A percentile compares a stretch with the other conserved stretches of the same genome.
Evolutionary conservation across 1,140 invertebrate species (phyloP).

Genomic region (Sminthurinus signatus): DNA sequence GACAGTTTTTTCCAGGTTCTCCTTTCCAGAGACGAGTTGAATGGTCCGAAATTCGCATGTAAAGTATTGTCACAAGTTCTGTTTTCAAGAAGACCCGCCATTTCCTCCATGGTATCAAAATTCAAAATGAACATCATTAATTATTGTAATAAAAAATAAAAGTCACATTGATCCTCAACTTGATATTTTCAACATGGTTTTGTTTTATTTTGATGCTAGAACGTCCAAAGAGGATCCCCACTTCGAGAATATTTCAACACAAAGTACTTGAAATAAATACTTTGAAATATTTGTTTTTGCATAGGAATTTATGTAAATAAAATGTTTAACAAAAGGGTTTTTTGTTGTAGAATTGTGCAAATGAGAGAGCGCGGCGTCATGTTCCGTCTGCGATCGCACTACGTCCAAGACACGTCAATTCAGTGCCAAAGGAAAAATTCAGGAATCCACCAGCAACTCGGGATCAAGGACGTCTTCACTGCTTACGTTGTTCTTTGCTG

Average conservation of each 20-base stretch:
- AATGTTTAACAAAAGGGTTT: neutral
- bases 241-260: slow-evolving; percentile 29
- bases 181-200: too few species aligned
- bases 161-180: too few species aligned
- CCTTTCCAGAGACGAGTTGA: neutral
- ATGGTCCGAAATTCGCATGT: slow-evolving; percentile 15
- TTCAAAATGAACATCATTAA: too few species aligned
- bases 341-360: slow-evolving; percentile 20
- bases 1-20: slow-evolving; percentile 32
- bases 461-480: slow-evolving; percentile 24
- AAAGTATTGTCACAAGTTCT: slow-evolving; percentile 1
- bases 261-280: slow-evolving; percentile 9
- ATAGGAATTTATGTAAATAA: neutral
- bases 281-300: neutral
- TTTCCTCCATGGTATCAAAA: slow-evolving; percentile 18
- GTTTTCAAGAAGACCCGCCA: slow-evolving; percentile 3
- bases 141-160: too few species aligned
- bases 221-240: slow-evolving; percentile 22
- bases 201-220: too few species aligned
- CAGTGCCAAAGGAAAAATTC: slow-evolving; percentile 4
- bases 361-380: slow-evolving; percentile 30
- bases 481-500: slow-evolving; percentile 6
- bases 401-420: slow-evolving; percentile 17
- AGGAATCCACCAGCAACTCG: neutral
- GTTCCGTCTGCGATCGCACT: slow-evolving; percentile 14